Evolutionary conservation across 2,888 invertebrate genomes (phyloP), one percentile per base, ranked within the genome.

Genomic region (Galeopsomyia nigrocyanea): DNA sequence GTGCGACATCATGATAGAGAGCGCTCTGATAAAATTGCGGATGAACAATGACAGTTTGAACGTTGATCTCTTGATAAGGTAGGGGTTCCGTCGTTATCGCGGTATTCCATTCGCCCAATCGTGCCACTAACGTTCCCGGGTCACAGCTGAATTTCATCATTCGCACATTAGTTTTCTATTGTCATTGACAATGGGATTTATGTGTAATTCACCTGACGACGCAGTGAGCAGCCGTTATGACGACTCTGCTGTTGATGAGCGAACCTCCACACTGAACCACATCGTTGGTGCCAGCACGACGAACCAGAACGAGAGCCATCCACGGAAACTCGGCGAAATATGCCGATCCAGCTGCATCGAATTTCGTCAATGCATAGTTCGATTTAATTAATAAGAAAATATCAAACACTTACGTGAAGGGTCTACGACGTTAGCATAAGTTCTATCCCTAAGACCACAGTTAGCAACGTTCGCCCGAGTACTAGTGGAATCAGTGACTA

Each of bases 181-280:
- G 5, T 26, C 5, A 26, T 46, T 50, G 61, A 50, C 17, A 31
- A 61, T 58, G 26, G 31, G 39, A 47, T 14, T 13, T 19, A 22
- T 39, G 21, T 46, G 13, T 49, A 56, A 57, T 51, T 49, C 77
- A 85, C 85, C 81, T 81, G 14, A 69, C 61, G 21, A 94, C 90
- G 82, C 94, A 94, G 85, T 96, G 96, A 0, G 94, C 95, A 0
- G 94, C 94, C 0, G 96, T 96, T 2, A 96, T 81, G 0, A 94
- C 92, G 0, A 93, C 92, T 65, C 88, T 88, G 0, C 93, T 91
- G 74, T 93, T 92, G 75, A 96, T 93, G 57, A 96, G 86, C 0
- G 95, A 92, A 0, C 93, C 95, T 0, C 95, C 95, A 51, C 95
- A 95, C 10, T 92, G 89, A 83, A 93, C 94, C 47, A 90, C 86